Percentiles rank a stretch among this genome's conserved stretches.
phyloP scores from a whole-genome alignment of 2,888 invertebrate species.

The Sphaeridia pumilis region DNA sequence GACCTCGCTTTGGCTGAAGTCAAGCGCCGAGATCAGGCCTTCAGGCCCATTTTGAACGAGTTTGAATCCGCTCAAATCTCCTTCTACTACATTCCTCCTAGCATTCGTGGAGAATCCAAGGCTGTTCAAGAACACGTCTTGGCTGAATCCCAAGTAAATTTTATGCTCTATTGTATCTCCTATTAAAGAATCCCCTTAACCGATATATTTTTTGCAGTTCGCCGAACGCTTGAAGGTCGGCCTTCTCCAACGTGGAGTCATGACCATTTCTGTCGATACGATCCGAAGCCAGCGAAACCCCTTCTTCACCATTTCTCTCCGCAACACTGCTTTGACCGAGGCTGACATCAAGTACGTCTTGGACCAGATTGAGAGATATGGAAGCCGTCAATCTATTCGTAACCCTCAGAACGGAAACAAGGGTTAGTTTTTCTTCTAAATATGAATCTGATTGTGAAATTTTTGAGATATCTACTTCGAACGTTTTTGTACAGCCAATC shows the following conservation, averaged over 20 bases:
- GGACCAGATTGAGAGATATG: slow-evolving; percentile 8
- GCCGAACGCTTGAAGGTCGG: not conserved
- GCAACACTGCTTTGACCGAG: not conserved
- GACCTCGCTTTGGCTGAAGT: not conserved
- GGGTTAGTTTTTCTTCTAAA: not conserved
- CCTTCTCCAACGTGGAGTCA: not conserved
- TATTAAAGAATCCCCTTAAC: too few species aligned
- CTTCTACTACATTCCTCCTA: not conserved
- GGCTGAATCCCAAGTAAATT: not conserved
- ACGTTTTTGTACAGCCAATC: too few species aligned
- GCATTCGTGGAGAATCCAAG: not conserved
- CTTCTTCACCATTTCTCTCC: slow-evolving; percentile 10
- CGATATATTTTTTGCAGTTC: slow-evolving; percentile 3
- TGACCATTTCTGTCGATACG: slow-evolving; percentile 4
- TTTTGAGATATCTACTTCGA: too few species aligned
- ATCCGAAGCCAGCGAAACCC: not conserved
- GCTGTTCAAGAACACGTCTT: not conserved
- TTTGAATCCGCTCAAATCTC: not conserved
- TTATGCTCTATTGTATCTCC: too few species aligned
- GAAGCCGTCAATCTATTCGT: not conserved
- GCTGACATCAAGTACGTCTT: slow-evolving; percentile 8
- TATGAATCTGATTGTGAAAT: too few species aligned
- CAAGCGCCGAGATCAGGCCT: not conserved
- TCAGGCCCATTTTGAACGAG: not conserved
- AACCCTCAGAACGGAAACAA: not conserved